phyloP scores from a whole-genome alignment of 2,113 vertebrate genomes.

The Brienomyrus brachyistius region DNA sequence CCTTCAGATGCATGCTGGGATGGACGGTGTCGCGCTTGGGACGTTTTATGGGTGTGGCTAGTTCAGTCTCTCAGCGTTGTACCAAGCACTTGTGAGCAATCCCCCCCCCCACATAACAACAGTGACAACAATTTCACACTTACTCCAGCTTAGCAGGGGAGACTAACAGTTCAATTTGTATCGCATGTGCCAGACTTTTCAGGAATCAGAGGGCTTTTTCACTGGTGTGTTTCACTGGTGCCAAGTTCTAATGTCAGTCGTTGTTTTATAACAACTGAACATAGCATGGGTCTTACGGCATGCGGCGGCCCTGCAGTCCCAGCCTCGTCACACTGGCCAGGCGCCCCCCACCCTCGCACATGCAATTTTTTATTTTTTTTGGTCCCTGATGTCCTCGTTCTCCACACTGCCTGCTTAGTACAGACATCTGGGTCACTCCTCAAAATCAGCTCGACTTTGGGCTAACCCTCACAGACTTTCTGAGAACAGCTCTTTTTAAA shows the following conservation, averaged over 20 bases:
- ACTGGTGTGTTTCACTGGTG: slow-evolving; percentile 22
- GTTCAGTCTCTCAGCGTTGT: neutral
- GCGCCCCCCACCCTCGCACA: neutral
- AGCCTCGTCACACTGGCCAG: neutral
- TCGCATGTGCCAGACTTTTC: slow-evolving; percentile 27
- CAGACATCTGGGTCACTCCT: slow-evolving; percentile 8
- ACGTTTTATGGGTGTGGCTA: neutral
- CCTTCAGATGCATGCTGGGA: neutral
- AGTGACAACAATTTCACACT: neutral
- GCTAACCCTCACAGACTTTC: neutral
- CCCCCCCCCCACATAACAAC: neutral
- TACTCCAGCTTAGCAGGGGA: slow-evolving; percentile 13
- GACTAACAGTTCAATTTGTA: slow-evolving; percentile 21
- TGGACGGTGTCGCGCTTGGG: neutral
- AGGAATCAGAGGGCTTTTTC: slow-evolving; percentile 28
- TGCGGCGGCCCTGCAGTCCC: neutral
- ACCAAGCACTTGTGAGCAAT: neutral
- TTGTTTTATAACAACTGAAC: slow-evolving; percentile 22
- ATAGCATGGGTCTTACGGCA: neutral
- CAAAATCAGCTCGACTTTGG: neutral
- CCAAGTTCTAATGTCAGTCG: slow-evolving; percentile 27
- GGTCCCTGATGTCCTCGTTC: neutral
- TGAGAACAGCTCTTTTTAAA: slow-evolving; percentile 4
- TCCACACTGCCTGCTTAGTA: neutral
- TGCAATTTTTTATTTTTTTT: neutral